A percentile compares a stretch with the other conserved stretches of the same genome.
phyloP scores from a whole-genome alignment of 2,113 vertebrate genomes.

The Thalassoma bifasciatum region DNA sequence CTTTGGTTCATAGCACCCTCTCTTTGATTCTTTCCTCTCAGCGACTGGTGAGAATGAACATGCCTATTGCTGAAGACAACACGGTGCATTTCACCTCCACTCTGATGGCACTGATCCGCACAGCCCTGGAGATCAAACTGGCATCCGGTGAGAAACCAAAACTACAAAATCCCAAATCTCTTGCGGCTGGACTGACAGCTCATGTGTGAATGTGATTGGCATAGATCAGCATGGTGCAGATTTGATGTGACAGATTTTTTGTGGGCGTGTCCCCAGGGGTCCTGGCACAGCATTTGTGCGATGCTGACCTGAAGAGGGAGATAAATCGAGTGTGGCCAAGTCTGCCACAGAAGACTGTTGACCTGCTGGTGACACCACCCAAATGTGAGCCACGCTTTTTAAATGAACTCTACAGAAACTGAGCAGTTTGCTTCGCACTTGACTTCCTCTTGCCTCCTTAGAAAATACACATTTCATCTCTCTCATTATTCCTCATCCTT shows the following conservation, averaged over 20 bases:
- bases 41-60: constrained; percentile 98
- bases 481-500: neutral
- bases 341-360: constrained; percentile 91
- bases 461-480: neutral
- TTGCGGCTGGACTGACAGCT: neutral
- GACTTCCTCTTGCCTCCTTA: neutral
- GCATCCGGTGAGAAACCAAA: constrained; percentile 87
- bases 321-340: constrained; percentile 93
- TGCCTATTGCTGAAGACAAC: constrained; percentile 93
- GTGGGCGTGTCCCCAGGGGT: constrained; percentile 80
- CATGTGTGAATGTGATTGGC: constrained; percentile 10
- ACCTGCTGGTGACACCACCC: constrained; percentile 95
- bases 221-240: constrained; percentile 12
- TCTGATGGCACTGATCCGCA: constrained; percentile 96
- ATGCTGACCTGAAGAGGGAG: constrained; percentile 93
- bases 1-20: constrained; percentile 24
- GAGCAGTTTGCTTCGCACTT: neutral
- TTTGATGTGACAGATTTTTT: constrained; percentile 47
- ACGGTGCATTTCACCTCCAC: constrained; percentile 98
- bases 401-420: neutral
- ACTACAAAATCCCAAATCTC: constrained; percentile 37
- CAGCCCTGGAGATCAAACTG: constrained; percentile 96
- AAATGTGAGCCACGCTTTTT: constrained; percentile 83
- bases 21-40: constrained; percentile 67
- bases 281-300: constrained; percentile 90